Base-by-base conservation (phyloP, 2,797 vertebrate genomes). In the Manis crassicaudata region DNA sequence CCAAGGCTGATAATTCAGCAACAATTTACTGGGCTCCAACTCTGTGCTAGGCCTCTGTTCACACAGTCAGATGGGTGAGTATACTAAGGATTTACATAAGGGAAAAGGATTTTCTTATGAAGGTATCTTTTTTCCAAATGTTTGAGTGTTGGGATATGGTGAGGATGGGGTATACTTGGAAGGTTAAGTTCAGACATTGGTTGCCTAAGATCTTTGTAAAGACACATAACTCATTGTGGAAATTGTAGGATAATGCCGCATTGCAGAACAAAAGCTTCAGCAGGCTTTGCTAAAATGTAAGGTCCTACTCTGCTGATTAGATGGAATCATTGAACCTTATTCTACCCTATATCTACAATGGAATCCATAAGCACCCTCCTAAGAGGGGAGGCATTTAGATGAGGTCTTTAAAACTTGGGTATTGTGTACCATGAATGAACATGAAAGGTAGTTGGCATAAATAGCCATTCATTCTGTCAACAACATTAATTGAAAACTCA, bases 401-500 rank as follows among this genome's bases (percentile, higher is more conserved):
- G 95, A 95, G 92, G 90, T 96, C 96, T 96, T 88, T 92, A 96
- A 97, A 94, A 95, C 50, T 88, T 94, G 62, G 91, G 93, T 85
- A 97, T 98, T 97, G 92, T 97, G 79, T 80, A 46, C 73, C 60
- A 35, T 96, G 97, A 96, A 96, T 96, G 96, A 90, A 96, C 93
- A 95, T 95, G 93, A 98, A 97, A 97, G 95, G 50, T 76, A 46
- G 43, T 92, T 65, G 90, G 96, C 89, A 96, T 93, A 98, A 97
- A 95, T 95, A 97, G 94, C 96, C 95, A 97, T 98, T 97, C 97
- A 97, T 97, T 96, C 97, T 97, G 96, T 97, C 97, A 97, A 96
- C 95, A 97, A 97, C 97, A 97, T 97, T 97, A 97, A 97, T 96
- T 97, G 97, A 97, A 97, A 97, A 97, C 95, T 94, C 95, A 97